Conservation (phyloP, 2,888 invertebrate genomes). For the Elaeidobius kamerunicus region DNA sequence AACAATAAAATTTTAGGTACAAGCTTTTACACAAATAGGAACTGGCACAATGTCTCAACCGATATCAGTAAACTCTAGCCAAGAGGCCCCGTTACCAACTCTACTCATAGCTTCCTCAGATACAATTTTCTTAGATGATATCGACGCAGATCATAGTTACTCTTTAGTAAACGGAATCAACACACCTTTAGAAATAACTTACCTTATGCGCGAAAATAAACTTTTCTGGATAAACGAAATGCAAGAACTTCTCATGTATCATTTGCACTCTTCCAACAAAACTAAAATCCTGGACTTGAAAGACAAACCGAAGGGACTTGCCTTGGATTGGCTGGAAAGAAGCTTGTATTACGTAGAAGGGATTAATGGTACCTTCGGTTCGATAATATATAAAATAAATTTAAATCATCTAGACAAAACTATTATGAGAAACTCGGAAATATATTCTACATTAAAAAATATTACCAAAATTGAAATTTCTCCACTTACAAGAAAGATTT, state of each 20-base stretch:
- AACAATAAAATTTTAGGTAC: slow-evolving; percentile 56
- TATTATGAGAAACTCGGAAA: slow-evolving; percentile 50
- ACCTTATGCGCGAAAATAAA: slow-evolving; percentile 66
- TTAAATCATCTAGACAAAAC: slow-evolving; percentile 61
- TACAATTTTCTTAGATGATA: slow-evolving; percentile 70
- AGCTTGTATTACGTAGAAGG: slow-evolving; percentile 78
- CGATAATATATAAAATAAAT: slow-evolving; percentile 63
- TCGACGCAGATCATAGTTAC: slow-evolving; percentile 64
- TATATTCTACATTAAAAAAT: slow-evolving; percentile 56
- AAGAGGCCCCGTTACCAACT: slow-evolving; percentile 75
- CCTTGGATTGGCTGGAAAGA: slow-evolving; percentile 85
- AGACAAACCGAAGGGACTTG: slow-evolving; percentile 63
- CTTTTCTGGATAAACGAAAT: slow-evolving; percentile 82
- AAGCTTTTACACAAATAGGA: slow-evolving; percentile 77
- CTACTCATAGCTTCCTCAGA: slow-evolving; percentile 72
- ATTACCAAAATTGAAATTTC: slow-evolving; percentile 70
- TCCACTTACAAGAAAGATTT: slow-evolving; percentile 69
- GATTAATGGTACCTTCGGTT: slow-evolving; percentile 44
- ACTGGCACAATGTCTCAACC: slow-evolving; percentile 67
- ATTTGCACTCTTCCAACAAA: slow-evolving; percentile 55
- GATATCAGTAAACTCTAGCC: slow-evolving; percentile 64
- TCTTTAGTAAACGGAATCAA: slow-evolving; percentile 61
- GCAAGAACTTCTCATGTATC: slow-evolving; percentile 64
- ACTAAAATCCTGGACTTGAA: slow-evolving; percentile 57
- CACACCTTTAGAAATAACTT: slow-evolving; percentile 67